phyloP scores from a whole-genome alignment of 2,113 vertebrate species.

The Oryctolagus cuniculus region DNA sequence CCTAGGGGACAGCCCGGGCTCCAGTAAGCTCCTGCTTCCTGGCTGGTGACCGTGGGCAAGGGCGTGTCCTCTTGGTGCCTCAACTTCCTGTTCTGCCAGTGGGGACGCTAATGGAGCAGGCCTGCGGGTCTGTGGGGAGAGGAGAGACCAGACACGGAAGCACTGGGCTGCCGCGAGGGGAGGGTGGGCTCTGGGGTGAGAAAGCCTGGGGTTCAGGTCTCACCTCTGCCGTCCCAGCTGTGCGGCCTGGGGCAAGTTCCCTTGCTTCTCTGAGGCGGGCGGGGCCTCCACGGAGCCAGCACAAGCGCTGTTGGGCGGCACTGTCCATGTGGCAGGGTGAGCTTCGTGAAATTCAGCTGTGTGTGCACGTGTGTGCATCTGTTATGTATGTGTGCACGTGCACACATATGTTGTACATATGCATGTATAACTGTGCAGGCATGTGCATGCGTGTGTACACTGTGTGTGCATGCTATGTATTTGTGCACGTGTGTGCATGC shows the following conservation, averaged over 20 bases:
- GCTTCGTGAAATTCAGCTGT: not conserved
- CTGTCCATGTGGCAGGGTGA: not conserved
- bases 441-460: too few relatives aligned
- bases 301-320: not conserved
- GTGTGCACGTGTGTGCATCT: not conserved
- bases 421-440: too few relatives aligned
- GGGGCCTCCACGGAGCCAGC: not conserved
- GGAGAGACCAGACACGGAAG: too few relatives aligned
- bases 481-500: too few relatives aligned
- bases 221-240: not conserved
- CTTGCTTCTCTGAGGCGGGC: not conserved
- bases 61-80: not conserved
- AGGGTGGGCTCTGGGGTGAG: not conserved
- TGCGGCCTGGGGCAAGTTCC: not conserved
- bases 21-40: not conserved
- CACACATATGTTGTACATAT: too few relatives aligned
- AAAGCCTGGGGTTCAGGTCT: not conserved
- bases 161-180: too few relatives aligned
- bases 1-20: not conserved
- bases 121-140: not conserved
- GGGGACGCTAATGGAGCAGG: not conserved
- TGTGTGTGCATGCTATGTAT: too few relatives aligned
- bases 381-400: too few relatives aligned
- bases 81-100: not conserved
- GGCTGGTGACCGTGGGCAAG: not conserved